A percentile compares a stretch with the other conserved stretches of the same genome.
Evolutionary conservation across 2,888 invertebrate genomes (phyloP).

Genomic region (Pseudoips prasinana): DNA sequence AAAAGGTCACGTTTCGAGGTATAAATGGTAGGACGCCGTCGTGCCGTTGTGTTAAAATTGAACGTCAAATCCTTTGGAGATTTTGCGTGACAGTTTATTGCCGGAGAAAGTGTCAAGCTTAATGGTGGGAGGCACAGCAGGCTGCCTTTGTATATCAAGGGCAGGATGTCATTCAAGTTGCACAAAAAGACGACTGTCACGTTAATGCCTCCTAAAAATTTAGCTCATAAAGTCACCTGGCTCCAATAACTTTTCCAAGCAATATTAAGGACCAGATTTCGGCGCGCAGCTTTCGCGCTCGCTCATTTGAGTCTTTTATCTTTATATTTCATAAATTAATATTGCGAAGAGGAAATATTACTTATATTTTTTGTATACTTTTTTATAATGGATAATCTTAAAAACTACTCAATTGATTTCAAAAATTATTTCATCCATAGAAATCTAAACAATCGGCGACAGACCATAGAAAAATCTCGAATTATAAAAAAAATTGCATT

Average conservation of each 20-base stretch:
- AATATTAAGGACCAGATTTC: too few relatives aligned
- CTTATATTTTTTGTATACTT: too few relatives aligned
- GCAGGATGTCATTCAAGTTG: conserved; percentile 14
- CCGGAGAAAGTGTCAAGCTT: conserved; percentile 23
- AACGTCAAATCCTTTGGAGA: conserved; percentile 15
- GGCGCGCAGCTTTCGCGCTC: too few relatives aligned
- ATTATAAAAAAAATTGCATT: too few relatives aligned
- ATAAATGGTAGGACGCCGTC: too few relatives aligned
- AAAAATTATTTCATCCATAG: too few relatives aligned
- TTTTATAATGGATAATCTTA: too few relatives aligned
- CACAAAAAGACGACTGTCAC: conserved; percentile 15
- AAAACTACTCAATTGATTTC: too few relatives aligned
- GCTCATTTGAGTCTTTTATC: not conserved
- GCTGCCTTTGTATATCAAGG: conserved; percentile 19
- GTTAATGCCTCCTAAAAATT: conserved; percentile 3
- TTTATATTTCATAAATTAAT: not conserved
- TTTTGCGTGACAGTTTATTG: conserved; percentile 22
- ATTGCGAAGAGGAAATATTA: not conserved
- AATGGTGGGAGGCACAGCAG: conserved; percentile 14
- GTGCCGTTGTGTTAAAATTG: conserved; percentile 20
- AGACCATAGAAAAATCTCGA: too few relatives aligned
- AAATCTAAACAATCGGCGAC: too few relatives aligned
- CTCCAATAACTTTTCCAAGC: conserved; percentile 3
- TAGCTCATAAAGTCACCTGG: conserved; percentile 5
- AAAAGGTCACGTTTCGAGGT: conserved; percentile 22